phyloP scores from a whole-genome alignment of 2,888 invertebrate species.

The Salpingus planirostris region DNA sequence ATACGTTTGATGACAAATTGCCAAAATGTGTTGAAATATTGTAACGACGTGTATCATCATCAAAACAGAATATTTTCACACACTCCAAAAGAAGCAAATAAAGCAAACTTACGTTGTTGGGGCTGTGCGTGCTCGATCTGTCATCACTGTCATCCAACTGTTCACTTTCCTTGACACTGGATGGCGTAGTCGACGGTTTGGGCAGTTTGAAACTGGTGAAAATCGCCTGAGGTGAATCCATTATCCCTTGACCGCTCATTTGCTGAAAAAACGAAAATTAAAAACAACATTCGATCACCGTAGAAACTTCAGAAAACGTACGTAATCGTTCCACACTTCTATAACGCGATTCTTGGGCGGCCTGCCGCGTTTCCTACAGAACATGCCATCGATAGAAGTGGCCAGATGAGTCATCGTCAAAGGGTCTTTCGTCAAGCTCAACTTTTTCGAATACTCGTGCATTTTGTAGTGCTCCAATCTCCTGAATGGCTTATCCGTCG shows the following conservation, averaged over 20 bases:
- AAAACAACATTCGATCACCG: not conserved
- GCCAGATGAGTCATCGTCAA: conserved; percentile 49
- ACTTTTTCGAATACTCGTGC: conserved; percentile 48
- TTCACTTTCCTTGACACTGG: conserved; percentile 33
- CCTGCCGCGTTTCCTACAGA: conserved; percentile 83
- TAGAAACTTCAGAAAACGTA: conserved; percentile 46
- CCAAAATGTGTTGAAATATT: not conserved
- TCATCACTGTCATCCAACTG: conserved; percentile 37
- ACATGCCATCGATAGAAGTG: conserved; percentile 82
- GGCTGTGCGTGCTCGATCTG: conserved; percentile 35
- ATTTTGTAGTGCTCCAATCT: conserved; percentile 80
- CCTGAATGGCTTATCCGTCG: conserved; percentile 69
- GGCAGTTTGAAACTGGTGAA: conserved; percentile 90
- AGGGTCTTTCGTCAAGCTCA: conserved; percentile 41
- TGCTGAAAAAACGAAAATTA: conserved; percentile 24
- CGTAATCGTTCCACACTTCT: conserved; percentile 81
- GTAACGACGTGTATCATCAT: too few relatives aligned
- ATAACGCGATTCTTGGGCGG: conserved; percentile 96
- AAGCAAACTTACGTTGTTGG: conserved; percentile 33
- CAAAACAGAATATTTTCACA: too few relatives aligned
- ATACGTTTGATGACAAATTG: too few relatives aligned
- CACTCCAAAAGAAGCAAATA: conserved; percentile 15
- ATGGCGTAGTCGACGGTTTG: conserved; percentile 45
- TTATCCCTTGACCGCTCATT: conserved; percentile 36
- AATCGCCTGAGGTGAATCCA: conserved; percentile 77